These are phyloP conservation scores for Macrosteles quadrilineatus DNA, from an alignment of 1,140 invertebrate genomes.

Conservation along the genomic window DNA sequence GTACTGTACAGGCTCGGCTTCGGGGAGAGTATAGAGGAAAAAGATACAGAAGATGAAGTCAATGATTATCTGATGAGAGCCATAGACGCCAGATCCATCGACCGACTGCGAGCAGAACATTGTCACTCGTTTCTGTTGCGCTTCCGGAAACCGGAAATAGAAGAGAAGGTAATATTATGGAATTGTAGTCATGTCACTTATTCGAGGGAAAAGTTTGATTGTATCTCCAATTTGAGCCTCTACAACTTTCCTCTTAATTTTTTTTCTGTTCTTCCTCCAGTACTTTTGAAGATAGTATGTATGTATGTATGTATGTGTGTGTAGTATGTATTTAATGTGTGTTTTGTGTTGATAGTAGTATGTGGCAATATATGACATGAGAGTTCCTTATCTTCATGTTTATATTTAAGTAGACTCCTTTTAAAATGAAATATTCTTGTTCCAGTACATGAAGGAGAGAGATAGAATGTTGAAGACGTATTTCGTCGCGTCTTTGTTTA, in stretches of 20 bases:
- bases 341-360: no score
- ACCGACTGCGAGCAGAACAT: constrained; percentile 81
- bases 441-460: constrained; percentile 72
- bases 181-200: no score
- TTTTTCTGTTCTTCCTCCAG: not conserved
- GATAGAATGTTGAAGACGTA: constrained; percentile 84
- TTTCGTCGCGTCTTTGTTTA: constrained; percentile 77
- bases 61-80: constrained; percentile 93
- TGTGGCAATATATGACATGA: no score
- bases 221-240: not conserved
- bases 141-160: constrained; percentile 74
- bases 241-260: no score
- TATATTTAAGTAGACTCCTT: no score
- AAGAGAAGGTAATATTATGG: constrained; percentile 66
- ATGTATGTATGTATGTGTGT: constrained; percentile 1
- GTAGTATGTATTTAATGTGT: not conserved
- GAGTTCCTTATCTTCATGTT: no score
- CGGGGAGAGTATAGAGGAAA: constrained; percentile 59
- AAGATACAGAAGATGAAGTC: constrained; percentile 87
- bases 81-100: constrained; percentile 92
- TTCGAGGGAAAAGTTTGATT: not conserved
- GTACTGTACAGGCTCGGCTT: constrained; percentile 73
- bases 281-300: not conserved
- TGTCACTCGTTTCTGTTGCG: constrained; percentile 78
- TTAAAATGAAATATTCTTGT: no score